A percentile compares a stretch with the other conserved stretches of the same genome.
phyloP scores from a whole-genome alignment of 1,140 invertebrate genomes.

The Cherax quadricarinatus region DNA sequence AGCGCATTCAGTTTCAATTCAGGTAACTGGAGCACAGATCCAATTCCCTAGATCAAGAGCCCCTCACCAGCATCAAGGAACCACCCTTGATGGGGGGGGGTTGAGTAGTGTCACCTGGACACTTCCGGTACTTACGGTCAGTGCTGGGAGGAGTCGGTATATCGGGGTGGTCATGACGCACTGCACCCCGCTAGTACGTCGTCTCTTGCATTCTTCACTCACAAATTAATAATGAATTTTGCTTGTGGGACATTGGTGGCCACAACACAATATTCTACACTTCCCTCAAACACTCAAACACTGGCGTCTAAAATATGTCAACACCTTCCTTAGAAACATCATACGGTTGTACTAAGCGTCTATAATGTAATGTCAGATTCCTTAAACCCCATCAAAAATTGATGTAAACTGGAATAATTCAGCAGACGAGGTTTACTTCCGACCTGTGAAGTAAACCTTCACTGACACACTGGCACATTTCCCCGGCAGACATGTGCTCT shows the following conservation, averaged over 20 bases:
- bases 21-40: too few relatives aligned
- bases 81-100: neutral
- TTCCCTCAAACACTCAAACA: too few relatives aligned
- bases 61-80: neutral
- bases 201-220: conserved; percentile 5
- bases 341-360: neutral
- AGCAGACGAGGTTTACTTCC: neutral
- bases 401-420: neutral
- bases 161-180: conserved; percentile 33
- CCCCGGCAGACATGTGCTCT: neutral
- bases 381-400: neutral
- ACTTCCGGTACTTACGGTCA: conserved; percentile 5
- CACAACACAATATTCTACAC: too few relatives aligned
- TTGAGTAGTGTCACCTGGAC: neutral
- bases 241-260: neutral
- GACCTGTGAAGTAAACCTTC: neutral
- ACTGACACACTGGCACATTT: conserved; percentile 15
- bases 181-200: conserved; percentile 27
- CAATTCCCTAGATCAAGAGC: too few relatives aligned
- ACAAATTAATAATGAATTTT: neutral
- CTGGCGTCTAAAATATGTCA: neutral
- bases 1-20: too few relatives aligned
- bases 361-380: neutral
- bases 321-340: neutral
- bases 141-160: conserved; percentile 22